A percentile compares a stretch with the other conserved stretches of the same genome.
phyloP scores from a whole-genome alignment of 2,797 vertebrate species.

The Urocyon cinereoargenteus region DNA sequence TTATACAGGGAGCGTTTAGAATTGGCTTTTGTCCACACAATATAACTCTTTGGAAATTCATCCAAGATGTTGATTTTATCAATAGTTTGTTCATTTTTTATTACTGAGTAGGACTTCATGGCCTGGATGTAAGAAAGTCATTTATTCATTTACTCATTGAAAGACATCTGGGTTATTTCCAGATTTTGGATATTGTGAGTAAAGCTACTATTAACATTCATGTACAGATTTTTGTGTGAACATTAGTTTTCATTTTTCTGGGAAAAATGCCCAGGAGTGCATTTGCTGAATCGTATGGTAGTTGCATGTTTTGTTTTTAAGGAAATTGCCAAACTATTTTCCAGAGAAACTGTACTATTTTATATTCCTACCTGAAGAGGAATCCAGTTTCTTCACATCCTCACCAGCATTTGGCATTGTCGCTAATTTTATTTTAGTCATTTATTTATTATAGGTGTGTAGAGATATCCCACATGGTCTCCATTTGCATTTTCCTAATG shows the following conservation, averaged over 20 bases:
- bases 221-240: constrained; percentile 49
- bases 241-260: constrained; percentile 51
- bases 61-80: neutral
- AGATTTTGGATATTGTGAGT: constrained; percentile 21
- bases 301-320: constrained; percentile 12
- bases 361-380: neutral
- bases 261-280: constrained; percentile 38
- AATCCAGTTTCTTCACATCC: neutral
- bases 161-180: constrained; percentile 37
- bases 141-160: neutral
- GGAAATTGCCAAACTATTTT: neutral
- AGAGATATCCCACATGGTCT: neutral
- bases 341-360: neutral
- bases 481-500: neutral
- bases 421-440: neutral
- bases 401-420: neutral
- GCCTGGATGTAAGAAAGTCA: neutral
- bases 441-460: neutral
- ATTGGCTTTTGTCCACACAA: neutral
- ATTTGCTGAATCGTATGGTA: constrained; percentile 36
- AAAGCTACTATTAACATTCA: constrained; percentile 47
- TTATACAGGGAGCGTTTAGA: neutral
- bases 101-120: neutral
- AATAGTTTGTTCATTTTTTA: neutral
- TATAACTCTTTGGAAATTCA: constrained; percentile 10